Percentiles rank a stretch among this genome's conserved stretches.
Evolutionary conservation across 2,797 vertebrate genomes (phyloP).

Genomic region (Syncerus caffer): DNA sequence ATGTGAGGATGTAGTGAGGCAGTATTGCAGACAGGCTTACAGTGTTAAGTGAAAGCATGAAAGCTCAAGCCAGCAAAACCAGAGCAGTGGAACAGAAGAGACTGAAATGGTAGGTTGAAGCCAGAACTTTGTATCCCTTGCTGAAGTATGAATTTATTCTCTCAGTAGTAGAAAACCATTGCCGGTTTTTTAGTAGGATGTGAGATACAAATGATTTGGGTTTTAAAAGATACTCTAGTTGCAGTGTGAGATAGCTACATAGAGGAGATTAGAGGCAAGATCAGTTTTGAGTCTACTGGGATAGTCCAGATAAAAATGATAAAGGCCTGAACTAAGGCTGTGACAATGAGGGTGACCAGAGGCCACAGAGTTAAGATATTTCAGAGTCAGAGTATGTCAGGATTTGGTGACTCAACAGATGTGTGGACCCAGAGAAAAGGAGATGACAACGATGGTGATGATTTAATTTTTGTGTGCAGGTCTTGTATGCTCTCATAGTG

Average conservation of each 20-base stretch:
- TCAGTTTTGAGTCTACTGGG: background rate
- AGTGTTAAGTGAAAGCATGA: background rate
- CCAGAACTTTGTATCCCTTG: background rate
- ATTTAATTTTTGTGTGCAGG: background rate
- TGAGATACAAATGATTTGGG: slow-evolving; percentile 11
- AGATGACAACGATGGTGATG: background rate
- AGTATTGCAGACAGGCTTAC: background rate
- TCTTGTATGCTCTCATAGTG: background rate
- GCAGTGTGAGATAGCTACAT: background rate
- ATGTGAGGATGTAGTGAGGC: background rate
- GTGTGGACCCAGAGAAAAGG: background rate
- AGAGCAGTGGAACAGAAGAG: background rate
- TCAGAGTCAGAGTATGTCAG: background rate
- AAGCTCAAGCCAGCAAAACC: background rate
- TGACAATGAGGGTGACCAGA: background rate
- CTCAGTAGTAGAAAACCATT: background rate
- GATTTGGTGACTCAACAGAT: background rate
- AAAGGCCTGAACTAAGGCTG: background rate
- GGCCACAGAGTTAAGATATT: background rate
- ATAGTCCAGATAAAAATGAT: background rate
- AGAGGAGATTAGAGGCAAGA: background rate
- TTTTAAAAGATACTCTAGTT: background rate
- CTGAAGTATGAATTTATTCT: background rate
- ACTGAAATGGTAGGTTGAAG: background rate
- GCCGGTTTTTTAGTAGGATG: background rate